Conservation (phyloP, 2,113 vertebrate genomes). For the Clinocottus analis region DNA sequence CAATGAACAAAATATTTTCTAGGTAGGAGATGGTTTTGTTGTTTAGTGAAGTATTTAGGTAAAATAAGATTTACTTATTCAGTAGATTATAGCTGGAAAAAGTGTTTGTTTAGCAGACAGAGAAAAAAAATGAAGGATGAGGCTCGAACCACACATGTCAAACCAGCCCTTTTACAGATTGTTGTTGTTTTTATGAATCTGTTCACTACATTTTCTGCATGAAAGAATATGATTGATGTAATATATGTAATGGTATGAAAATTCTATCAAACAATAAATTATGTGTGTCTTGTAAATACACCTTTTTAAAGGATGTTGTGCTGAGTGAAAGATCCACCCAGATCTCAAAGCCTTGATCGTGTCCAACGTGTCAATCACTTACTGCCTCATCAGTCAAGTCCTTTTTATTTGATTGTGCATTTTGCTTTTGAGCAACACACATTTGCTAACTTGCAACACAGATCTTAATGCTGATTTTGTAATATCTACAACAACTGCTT, state of each 20-base stretch:
- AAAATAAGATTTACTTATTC: constrained; percentile 40
- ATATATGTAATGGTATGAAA: constrained; percentile 52
- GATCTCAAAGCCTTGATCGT: constrained; percentile 24
- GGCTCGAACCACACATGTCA: constrained; percentile 18
- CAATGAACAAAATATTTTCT: constrained; percentile 18
- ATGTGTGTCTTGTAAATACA: constrained; percentile 50
- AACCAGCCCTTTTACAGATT: constrained; percentile 53
- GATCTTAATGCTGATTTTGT: constrained; percentile 30
- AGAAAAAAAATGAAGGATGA: not conserved
- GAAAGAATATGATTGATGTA: constrained; percentile 52
- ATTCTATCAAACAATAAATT: constrained; percentile 42
- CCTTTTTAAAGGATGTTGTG: constrained; percentile 51
- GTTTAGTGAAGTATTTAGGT: constrained; percentile 32
- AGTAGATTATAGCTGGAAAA: constrained; percentile 23
- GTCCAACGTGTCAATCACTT: constrained; percentile 33
- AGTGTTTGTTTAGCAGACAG: not conserved
- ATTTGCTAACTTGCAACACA: constrained; percentile 6
- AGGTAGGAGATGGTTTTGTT: constrained; percentile 7
- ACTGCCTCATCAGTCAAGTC: constrained; percentile 34
- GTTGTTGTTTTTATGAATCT: constrained; percentile 46
- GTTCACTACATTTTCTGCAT: constrained; percentile 55
- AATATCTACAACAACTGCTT: constrained; percentile 21
- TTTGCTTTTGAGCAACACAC: constrained; percentile 16
- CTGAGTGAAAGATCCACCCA: constrained; percentile 13
- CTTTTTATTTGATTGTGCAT: constrained; percentile 17